Conservation (phyloP, 2,113 vertebrate genomes). For the Mobula birostris region DNA sequence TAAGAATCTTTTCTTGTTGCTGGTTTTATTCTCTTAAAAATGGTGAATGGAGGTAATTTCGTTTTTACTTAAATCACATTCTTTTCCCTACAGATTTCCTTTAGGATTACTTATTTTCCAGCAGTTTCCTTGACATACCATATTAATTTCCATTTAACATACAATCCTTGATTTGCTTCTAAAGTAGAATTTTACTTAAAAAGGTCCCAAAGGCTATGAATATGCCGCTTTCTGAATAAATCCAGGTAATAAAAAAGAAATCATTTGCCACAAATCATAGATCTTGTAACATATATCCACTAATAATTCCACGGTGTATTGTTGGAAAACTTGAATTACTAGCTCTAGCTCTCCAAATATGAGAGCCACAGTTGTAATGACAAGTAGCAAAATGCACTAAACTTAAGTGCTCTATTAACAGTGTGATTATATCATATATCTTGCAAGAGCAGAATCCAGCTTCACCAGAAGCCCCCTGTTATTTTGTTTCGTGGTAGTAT, state of each 20-base stretch:
- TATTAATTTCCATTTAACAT: not conserved
- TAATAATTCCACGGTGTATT: not conserved
- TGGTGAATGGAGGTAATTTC: not conserved
- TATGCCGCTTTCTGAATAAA: not conserved
- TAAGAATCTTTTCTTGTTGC: not conserved
- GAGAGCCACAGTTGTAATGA: no score
- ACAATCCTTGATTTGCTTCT: not conserved
- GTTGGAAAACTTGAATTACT: not conserved
- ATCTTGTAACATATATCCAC: not conserved
- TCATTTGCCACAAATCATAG: not conserved
- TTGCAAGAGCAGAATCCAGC: not conserved
- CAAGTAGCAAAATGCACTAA: constrained; percentile 5
- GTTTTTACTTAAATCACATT: not conserved
- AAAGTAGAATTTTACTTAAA: constrained; percentile 4
- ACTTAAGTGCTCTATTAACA: not conserved
- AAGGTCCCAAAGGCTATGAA: not conserved
- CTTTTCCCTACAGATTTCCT: not conserved
- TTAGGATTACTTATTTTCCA: not conserved
- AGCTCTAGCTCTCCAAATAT: not conserved
- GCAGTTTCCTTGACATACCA: not conserved
- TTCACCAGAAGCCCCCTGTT: not conserved
- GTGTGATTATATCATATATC: not conserved
- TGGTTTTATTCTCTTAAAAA: not conserved
- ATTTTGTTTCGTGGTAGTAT: not conserved
- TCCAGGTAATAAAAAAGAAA: not conserved